phyloP scores from a whole-genome alignment of 2,797 vertebrate species.

The Anas flavirostris region DNA sequence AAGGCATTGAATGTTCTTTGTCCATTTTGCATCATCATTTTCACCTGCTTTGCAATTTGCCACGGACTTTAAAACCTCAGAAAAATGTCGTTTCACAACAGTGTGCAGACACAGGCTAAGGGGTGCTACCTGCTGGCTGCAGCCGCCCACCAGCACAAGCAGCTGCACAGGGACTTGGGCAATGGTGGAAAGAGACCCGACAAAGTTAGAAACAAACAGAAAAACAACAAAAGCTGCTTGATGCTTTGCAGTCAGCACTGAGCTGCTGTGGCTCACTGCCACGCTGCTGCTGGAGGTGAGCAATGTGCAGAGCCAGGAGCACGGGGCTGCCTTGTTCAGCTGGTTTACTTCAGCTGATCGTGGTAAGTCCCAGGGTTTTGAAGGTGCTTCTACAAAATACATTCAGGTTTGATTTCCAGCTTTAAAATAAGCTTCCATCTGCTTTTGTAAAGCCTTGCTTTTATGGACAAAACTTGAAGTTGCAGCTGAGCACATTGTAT shows the following conservation, averaged over 20 bases:
- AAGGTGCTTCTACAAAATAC: not conserved
- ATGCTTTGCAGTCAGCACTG: not conserved
- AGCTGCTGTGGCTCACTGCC: not conserved
- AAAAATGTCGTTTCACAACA: accelerated
- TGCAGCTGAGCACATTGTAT: not conserved
- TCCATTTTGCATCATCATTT: not conserved
- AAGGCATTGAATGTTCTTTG: not conserved
- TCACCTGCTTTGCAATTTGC: not conserved
- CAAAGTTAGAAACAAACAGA: too few relatives aligned
- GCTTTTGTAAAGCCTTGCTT: not conserved
- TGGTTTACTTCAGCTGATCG: not conserved
- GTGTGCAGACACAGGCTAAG: accelerated
- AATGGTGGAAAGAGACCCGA: not conserved
- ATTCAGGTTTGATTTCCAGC: not conserved
- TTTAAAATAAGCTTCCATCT: not conserved
- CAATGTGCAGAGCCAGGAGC: not conserved
- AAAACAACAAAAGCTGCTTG: not conserved
- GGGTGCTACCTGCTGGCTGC: not conserved
- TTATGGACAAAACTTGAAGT: not conserved
- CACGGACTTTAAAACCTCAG: not conserved
- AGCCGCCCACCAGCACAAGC: accelerated
- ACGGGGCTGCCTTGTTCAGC: not conserved
- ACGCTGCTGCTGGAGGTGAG: not conserved
- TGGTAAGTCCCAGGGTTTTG: not conserved
- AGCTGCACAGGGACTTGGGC: not conserved